Base-by-base conservation (phyloP, 2,113 vertebrate genomes). In the Lamprologus speciosus region DNA sequence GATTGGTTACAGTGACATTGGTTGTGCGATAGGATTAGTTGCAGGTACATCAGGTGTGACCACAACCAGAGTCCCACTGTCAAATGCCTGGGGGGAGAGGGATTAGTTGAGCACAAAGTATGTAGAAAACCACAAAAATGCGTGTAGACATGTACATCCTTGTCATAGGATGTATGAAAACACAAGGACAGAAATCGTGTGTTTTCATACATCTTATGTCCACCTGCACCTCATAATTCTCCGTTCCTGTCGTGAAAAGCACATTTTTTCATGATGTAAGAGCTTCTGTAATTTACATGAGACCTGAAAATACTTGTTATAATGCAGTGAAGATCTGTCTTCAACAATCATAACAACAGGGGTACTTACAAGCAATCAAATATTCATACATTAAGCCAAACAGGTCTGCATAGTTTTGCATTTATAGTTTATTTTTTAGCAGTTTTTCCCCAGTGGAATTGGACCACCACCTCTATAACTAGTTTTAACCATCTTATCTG, bases 1-100 rank as follows among this genome's bases (percentile, higher is more conserved):
- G 93, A 95, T 94, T 95, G 94, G 91, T 93, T 94, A 92, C 93
- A 92, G 89, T 14, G 89, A 93, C 89, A 89, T 92, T 54, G 91
- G 93, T 90, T 90, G 93, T 91, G 79, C 82, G 91, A 95, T 89
- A 79, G 94, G 94, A 96, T 95, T 95, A 96, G 89, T 91, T 92
- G 89, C 92, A 94, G 93, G 90, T 95, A 89, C 87, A 89, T 95
- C 91, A 93, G 95, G 94, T 95, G 94, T 95, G 93, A 96, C 94
- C 51, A 68, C 45, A 33, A 90, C 90, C 85, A 88, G 88, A 90
- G 83, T 78, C 75, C 90, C 40, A 81, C 93, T 94, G 94, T 94
- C 89, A 95, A 92, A 89, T 65, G 94, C 87, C 81, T 47, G 37
- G 31, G 33, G n/a, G 53, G 45, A 91, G 88, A 63, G 33, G 90